A percentile compares a stretch with the other conserved stretches of the same genome.
phyloP scores from a whole-genome alignment of 2,113 vertebrate genomes.

The Dunckerocampus dactyliophorus region DNA sequence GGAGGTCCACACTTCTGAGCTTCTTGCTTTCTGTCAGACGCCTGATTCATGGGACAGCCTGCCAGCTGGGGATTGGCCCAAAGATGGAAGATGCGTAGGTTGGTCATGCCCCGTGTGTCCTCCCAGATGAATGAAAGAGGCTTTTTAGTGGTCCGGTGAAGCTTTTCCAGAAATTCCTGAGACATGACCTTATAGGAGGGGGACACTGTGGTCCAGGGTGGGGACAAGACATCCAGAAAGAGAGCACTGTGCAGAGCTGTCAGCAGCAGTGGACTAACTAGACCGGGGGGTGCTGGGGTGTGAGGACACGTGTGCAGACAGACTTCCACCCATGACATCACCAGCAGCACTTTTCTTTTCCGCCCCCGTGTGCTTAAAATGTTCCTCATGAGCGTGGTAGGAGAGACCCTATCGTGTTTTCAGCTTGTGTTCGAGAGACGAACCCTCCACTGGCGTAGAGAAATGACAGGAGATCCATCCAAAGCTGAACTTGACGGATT shows the following conservation, averaged over 20 bases:
- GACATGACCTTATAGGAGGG: slow-evolving; percentile 66
- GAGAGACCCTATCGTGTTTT: slow-evolving; percentile 21
- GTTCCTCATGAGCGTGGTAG: slow-evolving; percentile 32
- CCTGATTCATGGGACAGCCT: neutral
- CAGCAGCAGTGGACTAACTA: slow-evolving; percentile 30
- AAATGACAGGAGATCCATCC: slow-evolving; percentile 17
- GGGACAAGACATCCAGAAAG: slow-evolving; percentile 56
- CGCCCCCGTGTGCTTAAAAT: slow-evolving; percentile 24
- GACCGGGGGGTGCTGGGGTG: slow-evolving; percentile 14
- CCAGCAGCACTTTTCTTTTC: slow-evolving; percentile 23
- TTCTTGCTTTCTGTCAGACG: neutral
- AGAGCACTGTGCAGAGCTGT: slow-evolving; percentile 61
- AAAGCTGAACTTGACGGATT: no score
- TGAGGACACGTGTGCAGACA: slow-evolving; percentile 18
- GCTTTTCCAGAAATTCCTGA: slow-evolving; percentile 65
- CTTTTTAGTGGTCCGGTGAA: slow-evolving; percentile 45
- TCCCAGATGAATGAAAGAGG: slow-evolving; percentile 61
- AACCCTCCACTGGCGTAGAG: slow-evolving; percentile 31
- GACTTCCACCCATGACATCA: slow-evolving; percentile 64
- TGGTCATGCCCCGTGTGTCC: slow-evolving; percentile 26
- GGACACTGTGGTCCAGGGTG: slow-evolving; percentile 41
- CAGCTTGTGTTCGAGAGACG: slow-evolving; percentile 45
- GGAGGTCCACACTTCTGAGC: slow-evolving; percentile 24
- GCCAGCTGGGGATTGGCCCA: no score
- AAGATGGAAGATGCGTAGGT: slow-evolving; percentile 1